Base-by-base conservation (phyloP, 92 coral and sea anemone genomes). In the Heteractis magnifica region DNA sequence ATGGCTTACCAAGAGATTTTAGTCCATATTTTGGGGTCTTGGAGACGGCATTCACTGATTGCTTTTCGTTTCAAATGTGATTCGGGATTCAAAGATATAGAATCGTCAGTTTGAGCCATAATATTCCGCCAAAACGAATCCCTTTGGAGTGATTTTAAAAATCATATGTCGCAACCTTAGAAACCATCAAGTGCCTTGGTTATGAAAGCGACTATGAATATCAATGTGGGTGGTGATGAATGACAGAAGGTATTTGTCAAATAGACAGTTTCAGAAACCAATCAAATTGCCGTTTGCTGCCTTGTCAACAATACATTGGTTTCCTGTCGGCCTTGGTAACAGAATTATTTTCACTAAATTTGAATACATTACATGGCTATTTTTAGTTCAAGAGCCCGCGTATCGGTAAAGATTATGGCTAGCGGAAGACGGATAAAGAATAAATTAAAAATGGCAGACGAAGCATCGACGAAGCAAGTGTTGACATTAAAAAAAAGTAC, bases 11-110 rank as follows among this genome's bases (percentile, higher is more conserved):
- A 85, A 15, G 79, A 68, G 18, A 79, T 79, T 34, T 59, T 78
- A 56, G 71, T 51, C 88, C 88, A 85, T 70, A 85, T 18, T 79
- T 79, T 71, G 4, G 88, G 88, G 34, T 85, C 88, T 48, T 85
- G 83, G 20, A 85, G 78, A 53, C 88, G 83, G 50, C 50, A 9
- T 50, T 65, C 75, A 72, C 88, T 85, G 75, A 85, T 78, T 4
- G 88, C 83, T 51, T 85, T 85, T 53, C 88, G 68, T 68, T 85
- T 85, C 20, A 84, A 49, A 49, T 68, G 62, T 4, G 79, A 64
- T 34, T 65, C 87, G 8, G 49, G 65, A 60, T 52, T 51, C 10
- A 16, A 49, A 56, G 59, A 7, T 16, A 3, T 16, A 2, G 73
- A 49, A 4, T 84, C 81, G 19, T 84, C 82, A 10, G 21, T 60